Conservation (phyloP, 2,113 vertebrate species). For the Bubo scandiacus region DNA sequence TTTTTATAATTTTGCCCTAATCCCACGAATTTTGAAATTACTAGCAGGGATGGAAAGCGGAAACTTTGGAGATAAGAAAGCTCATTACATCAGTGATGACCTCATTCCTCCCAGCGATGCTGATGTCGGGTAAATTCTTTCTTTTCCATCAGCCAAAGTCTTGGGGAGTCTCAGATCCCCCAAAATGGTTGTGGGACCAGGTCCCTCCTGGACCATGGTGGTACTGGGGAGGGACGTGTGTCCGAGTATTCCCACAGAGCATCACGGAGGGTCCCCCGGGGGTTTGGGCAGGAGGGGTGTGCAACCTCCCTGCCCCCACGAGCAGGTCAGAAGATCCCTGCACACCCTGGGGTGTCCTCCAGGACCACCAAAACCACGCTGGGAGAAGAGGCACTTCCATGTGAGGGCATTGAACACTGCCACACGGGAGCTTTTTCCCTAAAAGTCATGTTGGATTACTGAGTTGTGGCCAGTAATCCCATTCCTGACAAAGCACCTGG, state of each 20-base stretch:
- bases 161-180: background rate
- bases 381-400: background rate
- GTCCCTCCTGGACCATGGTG: background rate
- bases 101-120: background rate
- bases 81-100: background rate
- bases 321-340: background rate
- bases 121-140: background rate
- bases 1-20: background rate
- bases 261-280: fast-evolving
- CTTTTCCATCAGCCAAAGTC: background rate
- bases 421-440: background rate
- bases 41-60: background rate
- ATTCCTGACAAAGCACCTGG: fast-evolving
- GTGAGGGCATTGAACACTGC: fast-evolving
- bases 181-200: fast-evolving
- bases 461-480: fast-evolving
- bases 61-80: background rate
- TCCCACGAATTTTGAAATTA: background rate
- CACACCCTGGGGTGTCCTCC: fast-evolving
- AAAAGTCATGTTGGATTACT: fast-evolving
- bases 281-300: background rate
- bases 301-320: fast-evolving
- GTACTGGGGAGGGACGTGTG: fast-evolving
- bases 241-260: fast-evolving
- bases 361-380: fast-evolving